Evolutionary conservation across 2,113 vertebrate species (phyloP).

Genomic region (Clarias magur): DNA sequence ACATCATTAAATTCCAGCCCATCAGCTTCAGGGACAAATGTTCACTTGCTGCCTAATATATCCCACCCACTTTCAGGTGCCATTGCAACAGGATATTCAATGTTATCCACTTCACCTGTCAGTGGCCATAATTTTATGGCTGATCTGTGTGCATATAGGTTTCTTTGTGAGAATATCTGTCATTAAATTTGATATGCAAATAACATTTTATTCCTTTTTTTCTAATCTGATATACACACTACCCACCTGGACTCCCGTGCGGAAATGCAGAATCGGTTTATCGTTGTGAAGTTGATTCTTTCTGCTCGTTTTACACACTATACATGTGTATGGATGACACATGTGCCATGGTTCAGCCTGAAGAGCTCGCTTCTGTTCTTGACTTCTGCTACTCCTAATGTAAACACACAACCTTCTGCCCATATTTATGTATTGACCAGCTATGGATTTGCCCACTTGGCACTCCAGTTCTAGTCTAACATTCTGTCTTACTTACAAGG

Average conservation of each 20-base stretch:
- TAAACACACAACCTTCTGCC: constrained; percentile 42
- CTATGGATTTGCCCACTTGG: constrained; percentile 43
- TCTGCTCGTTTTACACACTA: constrained; percentile 29
- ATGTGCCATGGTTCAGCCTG: constrained; percentile 20
- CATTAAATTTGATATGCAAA: background rate
- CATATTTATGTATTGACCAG: constrained; percentile 52
- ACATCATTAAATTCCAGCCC: too few relatives aligned
- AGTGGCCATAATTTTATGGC: too few relatives aligned
- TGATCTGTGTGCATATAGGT: background rate
- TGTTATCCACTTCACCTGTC: too few relatives aligned
- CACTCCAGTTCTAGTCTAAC: constrained; percentile 14
- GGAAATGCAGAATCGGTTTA: background rate
- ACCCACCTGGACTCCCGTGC: background rate
- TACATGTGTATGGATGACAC: constrained; percentile 28
- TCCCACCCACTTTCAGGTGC: too few relatives aligned
- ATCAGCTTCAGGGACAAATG: too few relatives aligned
- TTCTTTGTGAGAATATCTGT: background rate
- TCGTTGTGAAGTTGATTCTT: constrained; percentile 12
- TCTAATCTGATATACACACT: constrained; percentile 26
- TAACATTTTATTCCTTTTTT: background rate
- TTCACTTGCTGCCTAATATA: too few relatives aligned
- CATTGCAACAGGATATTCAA: too few relatives aligned
- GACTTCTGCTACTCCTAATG: constrained; percentile 36
- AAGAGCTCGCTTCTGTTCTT: constrained; percentile 27
- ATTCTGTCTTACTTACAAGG: constrained; percentile 39